Percentiles rank a stretch among this genome's conserved stretches.
phyloP scores from a whole-genome alignment of 2,888 invertebrate species.

The Stenodera caucasica region DNA sequence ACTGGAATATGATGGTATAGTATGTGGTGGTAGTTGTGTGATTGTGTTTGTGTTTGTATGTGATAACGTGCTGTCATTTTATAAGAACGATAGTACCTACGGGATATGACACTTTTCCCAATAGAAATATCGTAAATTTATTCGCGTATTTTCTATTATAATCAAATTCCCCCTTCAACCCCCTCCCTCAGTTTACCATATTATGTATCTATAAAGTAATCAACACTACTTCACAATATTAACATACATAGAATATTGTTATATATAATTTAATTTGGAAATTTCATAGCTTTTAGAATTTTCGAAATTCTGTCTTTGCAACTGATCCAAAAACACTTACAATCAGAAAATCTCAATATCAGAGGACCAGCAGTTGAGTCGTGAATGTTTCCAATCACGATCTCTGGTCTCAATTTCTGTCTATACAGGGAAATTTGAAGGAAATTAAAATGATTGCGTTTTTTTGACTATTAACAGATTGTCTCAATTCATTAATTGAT shows the following conservation, averaged over 20 bases:
- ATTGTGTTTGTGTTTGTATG: conserved; percentile 43
- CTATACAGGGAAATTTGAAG: no score
- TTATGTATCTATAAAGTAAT: conserved; percentile 2
- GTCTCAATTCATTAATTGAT: conserved; percentile 4
- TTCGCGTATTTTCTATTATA: conserved; percentile 45
- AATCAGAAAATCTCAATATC: no score
- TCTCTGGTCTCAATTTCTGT: no score
- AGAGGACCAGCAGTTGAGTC: no score
- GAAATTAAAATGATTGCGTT: no score
- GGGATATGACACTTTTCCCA: conserved; percentile 51
- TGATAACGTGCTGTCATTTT: conserved; percentile 54
- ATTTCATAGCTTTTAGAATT: no score
- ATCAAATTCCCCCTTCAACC: conserved; percentile 38
- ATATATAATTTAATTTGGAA: background rate
- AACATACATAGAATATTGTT: background rate
- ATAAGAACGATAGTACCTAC: conserved; percentile 55
- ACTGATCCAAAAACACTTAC: no score
- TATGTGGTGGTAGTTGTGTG: background rate
- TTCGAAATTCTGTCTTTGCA: no score
- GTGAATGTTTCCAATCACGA: no score
- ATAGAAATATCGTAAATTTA: conserved; percentile 53
- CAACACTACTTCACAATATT: conserved; percentile 6
- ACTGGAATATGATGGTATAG: conserved; percentile 33
- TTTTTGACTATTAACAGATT: background rate
- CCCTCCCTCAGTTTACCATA: background rate